These are phyloP conservation scores for Agrilus mali DNA, from an alignment of 2,888 invertebrate species.

Conservation along the genomic window DNA sequence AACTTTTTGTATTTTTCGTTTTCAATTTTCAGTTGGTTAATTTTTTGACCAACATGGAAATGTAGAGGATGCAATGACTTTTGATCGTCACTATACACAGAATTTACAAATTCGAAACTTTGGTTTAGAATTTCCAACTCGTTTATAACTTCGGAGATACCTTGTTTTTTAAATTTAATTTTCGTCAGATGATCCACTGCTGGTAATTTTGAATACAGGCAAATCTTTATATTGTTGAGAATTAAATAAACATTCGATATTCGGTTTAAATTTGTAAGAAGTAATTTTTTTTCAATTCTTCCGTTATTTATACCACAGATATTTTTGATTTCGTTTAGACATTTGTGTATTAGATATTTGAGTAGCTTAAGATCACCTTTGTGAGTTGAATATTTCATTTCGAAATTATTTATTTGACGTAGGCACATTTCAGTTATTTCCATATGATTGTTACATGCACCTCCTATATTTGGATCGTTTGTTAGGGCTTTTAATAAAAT, in stretches of 20 bases:
- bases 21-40: constrained; percentile 30
- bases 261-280: constrained; percentile 9
- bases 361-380: background rate
- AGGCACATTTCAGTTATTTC: constrained; percentile 4
- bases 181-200: constrained; percentile 77
- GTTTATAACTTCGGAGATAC: constrained; percentile 54
- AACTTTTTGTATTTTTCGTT: constrained; percentile 35
- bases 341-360: constrained; percentile 10
- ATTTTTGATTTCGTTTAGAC: constrained; percentile 8
- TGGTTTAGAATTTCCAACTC: constrained; percentile 43
- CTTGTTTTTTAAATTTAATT: constrained; percentile 55
- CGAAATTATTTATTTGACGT: constrained; percentile 2
- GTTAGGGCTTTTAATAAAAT: no score
- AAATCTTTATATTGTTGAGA: constrained; percentile 43
- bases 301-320: no score
- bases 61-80: constrained; percentile 38
- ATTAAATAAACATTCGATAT: constrained; percentile 27
- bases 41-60: constrained; percentile 31
- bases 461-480: no score
- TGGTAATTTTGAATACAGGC: constrained; percentile 49
- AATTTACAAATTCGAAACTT: constrained; percentile 42
- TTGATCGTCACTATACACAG: constrained; percentile 28
- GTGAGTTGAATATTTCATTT: background rate
- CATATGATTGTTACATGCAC: background rate
- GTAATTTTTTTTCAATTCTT: background rate